Evolutionary conservation across 2,797 vertebrate species (phyloP).

Genomic region (Clarias platycephalus): DNA sequence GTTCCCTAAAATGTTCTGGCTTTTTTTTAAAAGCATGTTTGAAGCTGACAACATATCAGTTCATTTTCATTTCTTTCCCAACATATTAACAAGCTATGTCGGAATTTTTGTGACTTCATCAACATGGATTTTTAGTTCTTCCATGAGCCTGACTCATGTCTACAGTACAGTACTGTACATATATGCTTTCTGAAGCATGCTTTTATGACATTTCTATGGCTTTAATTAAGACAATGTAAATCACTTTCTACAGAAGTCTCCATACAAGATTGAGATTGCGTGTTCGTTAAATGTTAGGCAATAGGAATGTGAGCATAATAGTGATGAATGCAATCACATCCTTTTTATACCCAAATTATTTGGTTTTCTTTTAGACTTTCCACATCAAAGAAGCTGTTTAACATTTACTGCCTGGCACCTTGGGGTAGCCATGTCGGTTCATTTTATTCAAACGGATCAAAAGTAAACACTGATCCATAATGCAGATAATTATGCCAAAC

Average conservation of each 20-base stretch:
- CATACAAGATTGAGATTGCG: slow-evolving; percentile 15
- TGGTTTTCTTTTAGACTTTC: not conserved
- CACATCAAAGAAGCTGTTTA: slow-evolving; percentile 19
- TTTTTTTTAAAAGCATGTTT: not conserved
- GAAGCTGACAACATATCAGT: slow-evolving; percentile 35
- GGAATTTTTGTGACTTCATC: not conserved
- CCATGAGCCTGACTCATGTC: not conserved
- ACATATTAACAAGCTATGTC: slow-evolving; percentile 13
- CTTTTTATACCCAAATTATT: slow-evolving; percentile 27
- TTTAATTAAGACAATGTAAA: slow-evolving; percentile 44
- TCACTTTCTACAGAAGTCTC: slow-evolving; percentile 15
- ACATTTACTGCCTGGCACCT: slow-evolving; percentile 20
- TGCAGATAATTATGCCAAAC: slow-evolving; percentile 69
- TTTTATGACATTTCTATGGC: slow-evolving; percentile 30
- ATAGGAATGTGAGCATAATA: not conserved
- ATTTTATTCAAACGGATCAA: slow-evolving; percentile 24
- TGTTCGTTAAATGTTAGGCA: slow-evolving; percentile 21
- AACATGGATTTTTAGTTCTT: not conserved
- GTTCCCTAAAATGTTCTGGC: not conserved
- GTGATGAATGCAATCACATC: slow-evolving; percentile 34
- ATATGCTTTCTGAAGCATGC: not conserved
- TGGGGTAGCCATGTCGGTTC: slow-evolving; percentile 22
- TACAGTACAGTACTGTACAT: not conserved
- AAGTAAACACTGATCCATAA: slow-evolving; percentile 37
- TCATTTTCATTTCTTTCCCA: slow-evolving; percentile 12